Conservation (phyloP, 2,113 vertebrate genomes). For the Antechinus stuartii region DNA sequence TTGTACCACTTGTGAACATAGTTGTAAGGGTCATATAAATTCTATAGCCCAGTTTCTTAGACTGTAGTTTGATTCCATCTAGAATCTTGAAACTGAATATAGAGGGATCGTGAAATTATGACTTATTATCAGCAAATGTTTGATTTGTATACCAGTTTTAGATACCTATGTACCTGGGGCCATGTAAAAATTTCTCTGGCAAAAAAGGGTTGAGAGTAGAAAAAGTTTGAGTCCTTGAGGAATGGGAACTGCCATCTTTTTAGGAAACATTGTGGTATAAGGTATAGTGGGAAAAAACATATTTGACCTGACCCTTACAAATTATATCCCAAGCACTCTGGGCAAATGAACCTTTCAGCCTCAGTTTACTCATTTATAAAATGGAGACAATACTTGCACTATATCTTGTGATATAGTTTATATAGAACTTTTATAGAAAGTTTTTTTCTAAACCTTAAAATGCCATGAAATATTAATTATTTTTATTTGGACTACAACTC, state of each 20-base stretch:
- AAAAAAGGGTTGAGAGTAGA: too few relatives aligned
- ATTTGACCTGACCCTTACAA: not conserved
- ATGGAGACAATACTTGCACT: slow-evolving; percentile 3
- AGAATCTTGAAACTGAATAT: too few relatives aligned
- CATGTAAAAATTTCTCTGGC: too few relatives aligned
- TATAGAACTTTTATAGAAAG: not conserved
- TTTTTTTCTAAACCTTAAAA: not conserved
- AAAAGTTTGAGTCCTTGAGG: not conserved
- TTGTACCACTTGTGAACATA: not conserved
- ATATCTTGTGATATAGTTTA: not conserved
- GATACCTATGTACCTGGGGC: too few relatives aligned
- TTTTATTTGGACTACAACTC: not conserved
- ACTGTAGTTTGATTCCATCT: too few relatives aligned
- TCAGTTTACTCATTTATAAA: slow-evolving; percentile 31
- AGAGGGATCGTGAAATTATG: too few relatives aligned
- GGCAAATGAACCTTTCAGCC: not conserved
- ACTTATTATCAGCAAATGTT: too few relatives aligned
- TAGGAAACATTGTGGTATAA: not conserved
- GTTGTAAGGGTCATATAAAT: not conserved
- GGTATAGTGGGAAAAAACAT: not conserved
- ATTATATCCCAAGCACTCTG: not conserved
- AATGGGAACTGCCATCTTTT: not conserved
- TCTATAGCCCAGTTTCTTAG: not conserved
- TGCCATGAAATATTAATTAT: not conserved
- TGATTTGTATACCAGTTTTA: too few relatives aligned